A percentile compares a stretch with the other conserved stretches of the same genome.
These are phyloP conservation scores for Cataglyphis cursor DNA, from an alignment of 2,888 invertebrate genomes.

Conservation along the genomic window DNA sequence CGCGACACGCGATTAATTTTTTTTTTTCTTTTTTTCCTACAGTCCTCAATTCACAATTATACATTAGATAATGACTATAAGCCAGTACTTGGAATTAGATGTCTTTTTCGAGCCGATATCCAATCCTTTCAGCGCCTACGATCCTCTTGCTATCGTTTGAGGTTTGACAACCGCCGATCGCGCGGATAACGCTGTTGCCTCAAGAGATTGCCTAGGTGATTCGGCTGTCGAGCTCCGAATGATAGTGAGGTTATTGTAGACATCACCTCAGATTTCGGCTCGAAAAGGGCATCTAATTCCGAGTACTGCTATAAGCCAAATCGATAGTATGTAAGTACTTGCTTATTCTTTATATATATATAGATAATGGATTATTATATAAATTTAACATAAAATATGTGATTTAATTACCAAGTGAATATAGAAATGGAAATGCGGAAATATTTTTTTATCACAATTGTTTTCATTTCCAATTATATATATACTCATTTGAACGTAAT, in stretches of 20 bases:
- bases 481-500: slow-evolving; percentile 15
- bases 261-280: too few relatives aligned
- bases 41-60: slow-evolving; percentile 25
- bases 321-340: slow-evolving; percentile 52
- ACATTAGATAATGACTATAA: slow-evolving; percentile 48
- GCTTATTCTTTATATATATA: slow-evolving; percentile 24
- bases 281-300: too few relatives aligned
- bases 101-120: too few relatives aligned
- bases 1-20: slow-evolving; percentile 5
- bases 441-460: background rate
- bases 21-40: slow-evolving; percentile 11
- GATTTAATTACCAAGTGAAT: slow-evolving; percentile 6
- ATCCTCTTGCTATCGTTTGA: too few relatives aligned
- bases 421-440: background rate
- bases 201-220: too few relatives aligned
- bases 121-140: too few relatives aligned
- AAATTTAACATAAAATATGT: background rate
- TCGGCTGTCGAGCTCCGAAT: too few relatives aligned
- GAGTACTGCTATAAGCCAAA: slow-evolving; percentile 36
- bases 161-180: too few relatives aligned
- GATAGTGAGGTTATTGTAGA: too few relatives aligned
- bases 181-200: too few relatives aligned
- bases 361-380: background rate
- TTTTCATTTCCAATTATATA: background rate
- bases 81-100: background rate